Percentiles rank a stretch among this genome's conserved stretches.
phyloP scores from a whole-genome alignment of 2,797 vertebrate species.

The Hydrocynus forskahlii region DNA sequence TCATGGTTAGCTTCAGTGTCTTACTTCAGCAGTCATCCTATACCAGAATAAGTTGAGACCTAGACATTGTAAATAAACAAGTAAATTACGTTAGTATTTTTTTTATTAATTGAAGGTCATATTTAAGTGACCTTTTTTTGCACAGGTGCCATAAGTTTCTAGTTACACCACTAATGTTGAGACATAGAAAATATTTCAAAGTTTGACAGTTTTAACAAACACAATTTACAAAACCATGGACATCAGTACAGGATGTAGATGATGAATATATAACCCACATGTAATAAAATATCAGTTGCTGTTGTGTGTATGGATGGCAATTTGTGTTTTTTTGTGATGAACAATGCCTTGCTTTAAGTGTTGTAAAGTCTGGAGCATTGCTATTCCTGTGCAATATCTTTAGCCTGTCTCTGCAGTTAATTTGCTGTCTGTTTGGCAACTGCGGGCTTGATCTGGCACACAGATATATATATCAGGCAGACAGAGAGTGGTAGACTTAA shows the following conservation, averaged over 20 bases:
- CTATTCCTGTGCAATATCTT: background rate
- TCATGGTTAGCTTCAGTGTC: no score
- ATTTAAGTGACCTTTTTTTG: background rate
- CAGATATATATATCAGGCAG: constrained; percentile 17
- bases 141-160: background rate
- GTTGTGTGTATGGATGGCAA: background rate
- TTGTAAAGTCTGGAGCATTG: background rate
- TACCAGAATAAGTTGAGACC: background rate
- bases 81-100: no score
- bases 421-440: constrained; percentile 11
- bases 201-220: background rate
- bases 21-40: no score
- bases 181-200: background rate
- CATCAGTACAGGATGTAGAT: no score
- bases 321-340: background rate
- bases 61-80: no score
- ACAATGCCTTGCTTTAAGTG: background rate
- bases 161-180: no score
- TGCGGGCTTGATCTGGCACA: background rate
- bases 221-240: background rate
- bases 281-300: background rate
- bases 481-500: constrained; percentile 61
- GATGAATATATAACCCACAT: background rate
- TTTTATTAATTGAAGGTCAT: no score
- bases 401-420: background rate